phyloP scores from a whole-genome alignment of 2,797 vertebrate species.

The Sebastes umbrosus region DNA sequence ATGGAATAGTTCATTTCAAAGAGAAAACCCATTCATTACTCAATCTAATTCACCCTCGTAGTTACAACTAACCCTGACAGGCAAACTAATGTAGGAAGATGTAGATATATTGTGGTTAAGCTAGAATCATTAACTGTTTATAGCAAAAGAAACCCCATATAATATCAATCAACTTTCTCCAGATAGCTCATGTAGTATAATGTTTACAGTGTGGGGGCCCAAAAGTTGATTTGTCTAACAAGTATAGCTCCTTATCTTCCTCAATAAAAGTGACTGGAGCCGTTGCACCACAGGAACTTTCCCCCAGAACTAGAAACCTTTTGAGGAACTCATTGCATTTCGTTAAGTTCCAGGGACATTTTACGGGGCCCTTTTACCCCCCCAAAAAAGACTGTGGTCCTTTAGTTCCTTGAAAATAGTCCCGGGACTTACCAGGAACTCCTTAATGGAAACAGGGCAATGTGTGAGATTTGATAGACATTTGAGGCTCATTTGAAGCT shows the following conservation, averaged over 20 bases:
- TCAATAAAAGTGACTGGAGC: not conserved
- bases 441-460: not conserved
- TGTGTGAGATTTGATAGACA: too few relatives aligned
- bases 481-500: not conserved
- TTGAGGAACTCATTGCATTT: too few relatives aligned
- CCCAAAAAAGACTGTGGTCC: too few relatives aligned
- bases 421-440: too few relatives aligned
- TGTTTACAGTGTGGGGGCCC: not conserved
- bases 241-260: not conserved
- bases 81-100: not conserved
- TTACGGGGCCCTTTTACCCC: too few relatives aligned
- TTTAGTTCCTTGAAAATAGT: too few relatives aligned
- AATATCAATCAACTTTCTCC: not conserved
- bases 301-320: too few relatives aligned
- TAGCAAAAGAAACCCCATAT: not conserved
- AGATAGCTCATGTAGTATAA: not conserved
- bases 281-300: too few relatives aligned
- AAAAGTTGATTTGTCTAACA: not conserved
- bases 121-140: not conserved
- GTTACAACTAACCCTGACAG: too few relatives aligned
- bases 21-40: not conserved
- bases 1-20: not conserved
- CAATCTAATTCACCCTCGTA: not conserved
- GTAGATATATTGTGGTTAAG: not conserved
- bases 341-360: too few relatives aligned